Evolutionary conservation across 2,888 invertebrate species (phyloP).

Genomic region (Oscheius onirici): DNA sequence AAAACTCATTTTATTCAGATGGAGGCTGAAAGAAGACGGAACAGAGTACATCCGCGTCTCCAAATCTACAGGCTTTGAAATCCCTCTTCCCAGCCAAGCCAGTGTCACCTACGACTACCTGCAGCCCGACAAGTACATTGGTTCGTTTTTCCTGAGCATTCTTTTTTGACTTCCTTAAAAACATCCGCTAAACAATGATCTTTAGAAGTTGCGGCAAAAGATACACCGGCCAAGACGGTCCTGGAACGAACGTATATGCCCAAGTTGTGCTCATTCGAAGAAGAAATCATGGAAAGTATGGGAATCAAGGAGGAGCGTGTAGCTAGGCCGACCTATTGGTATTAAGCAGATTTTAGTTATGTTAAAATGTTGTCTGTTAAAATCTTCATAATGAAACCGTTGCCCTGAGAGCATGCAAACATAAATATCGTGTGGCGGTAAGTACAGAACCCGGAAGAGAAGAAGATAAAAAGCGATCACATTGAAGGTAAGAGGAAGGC

Average conservation of each 20-base stretch:
- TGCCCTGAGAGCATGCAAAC: neutral
- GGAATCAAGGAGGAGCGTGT: slow-evolving; percentile 52
- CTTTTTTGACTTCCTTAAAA: too few relatives aligned
- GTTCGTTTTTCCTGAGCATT: too few relatives aligned
- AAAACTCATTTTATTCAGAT: slow-evolving; percentile 43
- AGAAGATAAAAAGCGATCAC: neutral
- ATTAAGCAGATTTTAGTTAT: slow-evolving; percentile 18
- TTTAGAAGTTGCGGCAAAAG: slow-evolving; percentile 60
- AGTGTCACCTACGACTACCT: slow-evolving; percentile 66
- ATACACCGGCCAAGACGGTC: slow-evolving; percentile 61
- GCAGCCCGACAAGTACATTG: slow-evolving; percentile 64
- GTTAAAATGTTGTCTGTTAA: neutral
- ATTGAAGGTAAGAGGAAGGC: neutral
- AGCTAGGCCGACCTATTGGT: slow-evolving; percentile 52
- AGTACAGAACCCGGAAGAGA: slow-evolving; percentile 10
- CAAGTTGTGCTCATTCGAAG: slow-evolving; percentile 63
- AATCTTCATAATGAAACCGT: neutral
- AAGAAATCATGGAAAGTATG: slow-evolving; percentile 62
- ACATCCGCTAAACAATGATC: neutral
- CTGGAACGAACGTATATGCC: slow-evolving; percentile 65
- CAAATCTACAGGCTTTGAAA: slow-evolving; percentile 61
- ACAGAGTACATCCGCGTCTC: slow-evolving; percentile 65
- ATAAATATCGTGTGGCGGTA: neutral
- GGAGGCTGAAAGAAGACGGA: slow-evolving; percentile 54
- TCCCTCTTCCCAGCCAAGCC: slow-evolving; percentile 67